phyloP scores from a whole-genome alignment of 2,797 vertebrate species.

The Mormyrus proboscirostris region DNA sequence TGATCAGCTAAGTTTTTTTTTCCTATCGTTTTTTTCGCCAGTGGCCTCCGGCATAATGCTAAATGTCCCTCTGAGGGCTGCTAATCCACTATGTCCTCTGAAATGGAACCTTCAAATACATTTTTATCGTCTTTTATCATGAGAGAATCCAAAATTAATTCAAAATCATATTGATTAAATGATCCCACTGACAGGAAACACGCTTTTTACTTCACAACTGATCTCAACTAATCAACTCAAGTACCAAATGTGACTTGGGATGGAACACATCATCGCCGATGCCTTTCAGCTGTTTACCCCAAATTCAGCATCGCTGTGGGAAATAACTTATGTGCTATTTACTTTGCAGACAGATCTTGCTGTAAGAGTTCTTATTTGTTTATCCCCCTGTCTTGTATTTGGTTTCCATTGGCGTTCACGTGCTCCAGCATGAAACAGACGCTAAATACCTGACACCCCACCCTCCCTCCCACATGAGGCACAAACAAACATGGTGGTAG shows the following conservation, averaged over 20 bases:
- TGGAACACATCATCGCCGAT: not conserved
- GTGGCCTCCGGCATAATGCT: not conserved
- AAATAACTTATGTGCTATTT: not conserved
- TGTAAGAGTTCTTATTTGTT: not conserved
- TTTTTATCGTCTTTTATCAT: not conserved
- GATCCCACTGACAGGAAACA: not conserved
- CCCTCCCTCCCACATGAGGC: not conserved
- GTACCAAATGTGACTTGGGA: not conserved
- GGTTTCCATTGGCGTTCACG: not conserved
- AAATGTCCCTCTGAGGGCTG: not conserved
- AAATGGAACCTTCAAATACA: not conserved
- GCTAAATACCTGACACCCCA: slow-evolving; percentile 5
- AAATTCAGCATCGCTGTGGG: not conserved
- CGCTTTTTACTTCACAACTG: not conserved
- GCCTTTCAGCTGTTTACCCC: slow-evolving; percentile 10
- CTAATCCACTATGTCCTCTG: not conserved
- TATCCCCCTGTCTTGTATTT: not conserved
- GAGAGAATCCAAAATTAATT: not conserved
- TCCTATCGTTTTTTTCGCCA: not conserved
- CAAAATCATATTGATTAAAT: slow-evolving; percentile 1
- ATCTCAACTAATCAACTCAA: not conserved
- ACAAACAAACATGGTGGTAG: not conserved
- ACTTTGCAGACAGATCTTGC: not conserved
- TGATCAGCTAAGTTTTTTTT: not conserved
- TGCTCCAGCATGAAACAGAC: not conserved